Evolutionary conservation across 2,888 invertebrate species (phyloP).

Genomic region (Embidobia sp.): DNA sequence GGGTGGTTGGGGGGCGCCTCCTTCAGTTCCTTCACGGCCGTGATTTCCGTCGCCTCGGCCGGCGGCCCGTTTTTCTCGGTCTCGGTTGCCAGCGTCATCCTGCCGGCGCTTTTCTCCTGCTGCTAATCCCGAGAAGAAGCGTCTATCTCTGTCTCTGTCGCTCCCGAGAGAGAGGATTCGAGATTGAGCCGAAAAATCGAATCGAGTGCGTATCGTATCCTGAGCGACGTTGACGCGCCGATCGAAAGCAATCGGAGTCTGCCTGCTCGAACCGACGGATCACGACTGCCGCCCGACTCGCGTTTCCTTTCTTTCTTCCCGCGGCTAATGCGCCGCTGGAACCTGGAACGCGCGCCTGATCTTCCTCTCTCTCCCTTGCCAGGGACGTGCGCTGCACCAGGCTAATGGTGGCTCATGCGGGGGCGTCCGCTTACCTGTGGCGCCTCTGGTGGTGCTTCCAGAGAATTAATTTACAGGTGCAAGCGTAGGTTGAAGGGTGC

Average conservation of each 20-base stretch:
- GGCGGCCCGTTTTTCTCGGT: constrained; percentile 87
- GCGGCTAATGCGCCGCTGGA: constrained; percentile 49
- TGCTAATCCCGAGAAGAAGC: constrained; percentile 11
- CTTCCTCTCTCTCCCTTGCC: constrained; percentile 50
- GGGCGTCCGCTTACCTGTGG: too few species aligned
- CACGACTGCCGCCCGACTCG: constrained; percentile 43
- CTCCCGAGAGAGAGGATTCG: constrained; percentile 20
- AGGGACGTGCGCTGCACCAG: constrained; percentile 1
- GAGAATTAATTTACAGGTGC: too few species aligned
- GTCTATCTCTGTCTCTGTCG: constrained; percentile 46
- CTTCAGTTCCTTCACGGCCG: constrained; percentile 84
- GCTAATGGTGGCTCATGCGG: not conserved
- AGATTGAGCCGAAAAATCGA: constrained; percentile 41
- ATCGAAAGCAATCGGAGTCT: constrained; percentile 20
- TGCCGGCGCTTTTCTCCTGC: not conserved
- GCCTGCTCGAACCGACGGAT: constrained; percentile 40
- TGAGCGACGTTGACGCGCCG: constrained; percentile 10
- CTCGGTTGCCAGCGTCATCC: constrained; percentile 88
- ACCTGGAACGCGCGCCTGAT: constrained; percentile 58
- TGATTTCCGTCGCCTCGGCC: constrained; percentile 84
- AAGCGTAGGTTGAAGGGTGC: too few species aligned
- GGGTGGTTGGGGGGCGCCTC: too few species aligned
- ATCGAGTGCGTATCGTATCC: constrained; percentile 21
- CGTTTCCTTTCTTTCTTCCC: constrained; percentile 57
- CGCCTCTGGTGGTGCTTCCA: too few species aligned